These are phyloP conservation scores for Caenorhabditis panamensis DNA, from an alignment of 2,888 invertebrate species.

Conservation along the genomic window DNA sequence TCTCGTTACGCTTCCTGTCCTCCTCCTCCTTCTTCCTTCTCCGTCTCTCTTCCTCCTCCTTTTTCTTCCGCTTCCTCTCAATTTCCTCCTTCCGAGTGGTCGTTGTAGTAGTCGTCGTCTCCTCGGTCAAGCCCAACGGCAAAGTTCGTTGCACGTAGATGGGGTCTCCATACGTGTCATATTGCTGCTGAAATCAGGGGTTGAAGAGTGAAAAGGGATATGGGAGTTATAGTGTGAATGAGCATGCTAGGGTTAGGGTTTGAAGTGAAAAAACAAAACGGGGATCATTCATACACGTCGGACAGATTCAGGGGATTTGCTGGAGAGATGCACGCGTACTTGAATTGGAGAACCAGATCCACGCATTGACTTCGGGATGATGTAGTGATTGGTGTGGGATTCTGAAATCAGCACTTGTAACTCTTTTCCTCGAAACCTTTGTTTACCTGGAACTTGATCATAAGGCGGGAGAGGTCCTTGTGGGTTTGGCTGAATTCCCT, in stretches of 20 bases:
- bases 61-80: slow-evolving; percentile 55
- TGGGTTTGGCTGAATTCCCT: slow-evolving; percentile 38
- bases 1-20: neutral
- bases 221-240: neutral
- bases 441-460: slow-evolving; percentile 48
- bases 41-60: slow-evolving; percentile 36
- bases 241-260: neutral
- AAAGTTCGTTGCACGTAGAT: slow-evolving; percentile 29
- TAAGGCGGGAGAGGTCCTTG: slow-evolving; percentile 22
- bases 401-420: slow-evolving; percentile 15
- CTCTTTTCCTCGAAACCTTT: neutral
- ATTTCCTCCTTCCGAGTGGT: slow-evolving; percentile 60
- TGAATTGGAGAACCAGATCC: slow-evolving; percentile 51
- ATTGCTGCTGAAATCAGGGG: slow-evolving; percentile 42
- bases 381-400: slow-evolving; percentile 51
- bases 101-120: slow-evolving; percentile 59
- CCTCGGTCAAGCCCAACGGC: slow-evolving; percentile 49
- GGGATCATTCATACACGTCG: slow-evolving; percentile 52
- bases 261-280: slow-evolving; percentile 9
- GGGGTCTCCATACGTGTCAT: slow-evolving; percentile 46
- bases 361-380: slow-evolving; percentile 62
- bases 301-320: slow-evolving; percentile 57
- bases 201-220: neutral
- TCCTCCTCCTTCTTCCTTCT: slow-evolving; percentile 32
- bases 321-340: slow-evolving; percentile 59